phyloP scores from a whole-genome alignment of 2,888 invertebrate species.

The Drosophila mulleri region DNA sequence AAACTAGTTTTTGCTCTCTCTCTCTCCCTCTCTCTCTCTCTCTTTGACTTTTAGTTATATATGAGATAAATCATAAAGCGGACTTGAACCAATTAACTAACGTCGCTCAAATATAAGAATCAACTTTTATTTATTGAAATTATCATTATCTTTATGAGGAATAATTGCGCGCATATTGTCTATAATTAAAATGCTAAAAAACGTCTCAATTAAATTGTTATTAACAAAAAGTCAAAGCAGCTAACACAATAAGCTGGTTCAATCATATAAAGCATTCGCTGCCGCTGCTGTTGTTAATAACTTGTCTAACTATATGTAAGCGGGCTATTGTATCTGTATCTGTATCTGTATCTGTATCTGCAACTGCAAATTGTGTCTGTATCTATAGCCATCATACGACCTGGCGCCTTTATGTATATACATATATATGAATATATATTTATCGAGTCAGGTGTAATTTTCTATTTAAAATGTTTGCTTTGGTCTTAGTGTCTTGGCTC shows the following conservation, averaged over 20 bases:
- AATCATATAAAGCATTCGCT: slow-evolving; percentile 46
- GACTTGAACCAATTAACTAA: slow-evolving; percentile 63
- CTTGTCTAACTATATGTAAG: slow-evolving; percentile 47
- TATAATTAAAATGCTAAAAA: slow-evolving; percentile 79
- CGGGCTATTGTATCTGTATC: slow-evolving; percentile 33
- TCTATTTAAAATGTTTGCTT: slow-evolving; percentile 70
- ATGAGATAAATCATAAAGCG: background rate
- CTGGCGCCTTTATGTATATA: slow-evolving; percentile 36
- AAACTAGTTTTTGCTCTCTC: slow-evolving; percentile 2
- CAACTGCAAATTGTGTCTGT: slow-evolving; percentile 15
- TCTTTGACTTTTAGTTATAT: background rate
- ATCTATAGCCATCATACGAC: slow-evolving; percentile 24
- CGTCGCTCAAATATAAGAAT: slow-evolving; percentile 44
- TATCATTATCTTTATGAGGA: slow-evolving; percentile 78
- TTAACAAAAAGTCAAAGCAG: slow-evolving; percentile 72
- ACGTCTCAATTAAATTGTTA: slow-evolving; percentile 78
- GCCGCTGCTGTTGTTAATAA: slow-evolving; percentile 20
- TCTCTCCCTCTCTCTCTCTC: background rate
- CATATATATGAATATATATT: background rate
- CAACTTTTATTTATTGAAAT: slow-evolving; percentile 62
- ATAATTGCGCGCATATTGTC: slow-evolving; percentile 78
- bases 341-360: slow-evolving; percentile 13
- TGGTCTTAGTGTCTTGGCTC: slow-evolving; percentile 62
- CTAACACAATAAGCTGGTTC: slow-evolving; percentile 43
- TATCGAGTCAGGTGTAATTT: slow-evolving; percentile 71